A percentile compares a stretch with the other conserved stretches of the same genome.
Conservation (phyloP, 2,888 invertebrate species). For the Mimumesa dahlbomi region DNA sequence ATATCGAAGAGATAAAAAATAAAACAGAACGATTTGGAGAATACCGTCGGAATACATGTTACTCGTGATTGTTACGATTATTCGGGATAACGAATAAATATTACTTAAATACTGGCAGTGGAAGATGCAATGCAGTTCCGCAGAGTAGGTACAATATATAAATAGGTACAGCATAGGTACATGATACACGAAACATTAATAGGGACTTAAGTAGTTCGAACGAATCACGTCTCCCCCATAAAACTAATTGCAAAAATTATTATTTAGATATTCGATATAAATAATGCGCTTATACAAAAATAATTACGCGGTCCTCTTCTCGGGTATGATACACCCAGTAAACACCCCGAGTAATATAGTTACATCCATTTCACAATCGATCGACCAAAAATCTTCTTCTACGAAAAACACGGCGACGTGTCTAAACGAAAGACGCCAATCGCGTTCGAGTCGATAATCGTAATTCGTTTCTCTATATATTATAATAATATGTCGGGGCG, state of each 20-base stretch:
- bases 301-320: slow-evolving; percentile 55
- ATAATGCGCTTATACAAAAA: slow-evolving; percentile 64
- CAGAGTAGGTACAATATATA: slow-evolving; percentile 40
- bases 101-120: slow-evolving; percentile 69
- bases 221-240: slow-evolving; percentile 48
- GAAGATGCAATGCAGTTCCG: slow-evolving; percentile 60
- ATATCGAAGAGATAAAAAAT: background rate
- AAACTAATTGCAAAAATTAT: slow-evolving; percentile 52
- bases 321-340: slow-evolving; percentile 19
- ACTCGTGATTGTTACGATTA: background rate
- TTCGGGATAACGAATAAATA: slow-evolving; percentile 65
- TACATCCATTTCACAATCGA: slow-evolving; percentile 30
- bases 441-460: too few species aligned
- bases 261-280: slow-evolving; percentile 50
- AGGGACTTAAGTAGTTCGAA: slow-evolving; percentile 55
- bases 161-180: slow-evolving; percentile 26
- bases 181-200: slow-evolving; percentile 49
- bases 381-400: slow-evolving; percentile 26
- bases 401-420: too few species aligned
- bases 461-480: slow-evolving; percentile 27
- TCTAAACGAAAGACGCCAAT: too few species aligned
- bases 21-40: too few species aligned
- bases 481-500: slow-evolving; percentile 5
- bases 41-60: too few species aligned
- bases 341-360: slow-evolving; percentile 30